A percentile compares a stretch with the other conserved stretches of the same genome.
phyloP scores from a whole-genome alignment of 2,888 invertebrate genomes.

The Nomada hirtipes region DNA sequence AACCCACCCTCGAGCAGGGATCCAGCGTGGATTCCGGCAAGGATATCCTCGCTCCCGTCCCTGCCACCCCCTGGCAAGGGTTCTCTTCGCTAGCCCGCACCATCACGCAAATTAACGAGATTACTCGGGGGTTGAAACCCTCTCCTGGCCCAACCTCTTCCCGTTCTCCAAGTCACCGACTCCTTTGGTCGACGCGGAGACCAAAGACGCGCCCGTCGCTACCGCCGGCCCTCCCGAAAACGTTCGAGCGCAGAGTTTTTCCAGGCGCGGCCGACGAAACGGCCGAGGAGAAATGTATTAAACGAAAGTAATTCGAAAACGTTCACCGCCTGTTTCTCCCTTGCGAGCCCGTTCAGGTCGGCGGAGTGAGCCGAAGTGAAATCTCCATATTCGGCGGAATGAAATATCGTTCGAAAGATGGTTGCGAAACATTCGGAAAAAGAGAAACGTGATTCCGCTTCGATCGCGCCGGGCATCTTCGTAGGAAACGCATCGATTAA shows the following conservation, averaged over 20 bases:
- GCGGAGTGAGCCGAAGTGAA: background rate
- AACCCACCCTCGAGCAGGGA: slow-evolving; percentile 55
- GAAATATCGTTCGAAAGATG: background rate
- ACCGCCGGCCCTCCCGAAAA: background rate
- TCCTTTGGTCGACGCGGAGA: slow-evolving; percentile 59
- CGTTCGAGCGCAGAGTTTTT: background rate
- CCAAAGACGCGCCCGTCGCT: slow-evolving; percentile 13
- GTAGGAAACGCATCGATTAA: slow-evolving; percentile 51
- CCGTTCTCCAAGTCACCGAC: slow-evolving; percentile 37
- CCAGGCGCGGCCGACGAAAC: background rate
- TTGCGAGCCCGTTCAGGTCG: too few species aligned
- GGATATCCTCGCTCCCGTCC: slow-evolving; percentile 53
- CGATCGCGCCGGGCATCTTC: slow-evolving; percentile 25
- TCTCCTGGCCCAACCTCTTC: slow-evolving; percentile 21
- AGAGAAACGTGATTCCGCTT: slow-evolving; percentile 38
- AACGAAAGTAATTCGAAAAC: background rate
- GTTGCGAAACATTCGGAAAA: slow-evolving; percentile 22
- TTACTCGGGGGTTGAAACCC: slow-evolving; percentile 66
- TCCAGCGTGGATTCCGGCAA: slow-evolving; percentile 53
- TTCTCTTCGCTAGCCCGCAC: slow-evolving; percentile 31
- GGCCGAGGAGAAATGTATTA: background rate
- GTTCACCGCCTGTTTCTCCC: too few species aligned
- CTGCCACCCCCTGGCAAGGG: slow-evolving; percentile 16
- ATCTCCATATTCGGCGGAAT: background rate
- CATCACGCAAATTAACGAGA: slow-evolving; percentile 78